Conservation (phyloP, 2,888 invertebrate genomes). For the Gerris lacustris region DNA sequence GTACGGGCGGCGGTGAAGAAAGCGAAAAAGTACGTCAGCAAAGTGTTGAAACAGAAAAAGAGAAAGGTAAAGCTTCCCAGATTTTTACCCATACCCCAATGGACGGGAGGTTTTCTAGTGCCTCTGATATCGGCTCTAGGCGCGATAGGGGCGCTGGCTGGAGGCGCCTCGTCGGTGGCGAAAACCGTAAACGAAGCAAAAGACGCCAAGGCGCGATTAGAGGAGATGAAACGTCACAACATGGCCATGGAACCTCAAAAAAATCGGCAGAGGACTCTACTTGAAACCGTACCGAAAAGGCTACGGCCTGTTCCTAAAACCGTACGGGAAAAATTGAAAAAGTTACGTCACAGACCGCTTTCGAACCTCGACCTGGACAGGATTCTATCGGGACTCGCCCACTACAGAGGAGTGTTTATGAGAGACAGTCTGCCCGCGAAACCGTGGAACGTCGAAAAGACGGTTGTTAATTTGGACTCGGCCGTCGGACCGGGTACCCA, state of each 20-base stretch:
- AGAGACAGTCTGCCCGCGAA: slow-evolving; percentile 34
- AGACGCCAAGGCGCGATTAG: background rate
- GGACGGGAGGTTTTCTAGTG: no score
- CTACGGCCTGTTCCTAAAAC: background rate
- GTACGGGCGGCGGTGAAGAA: no score
- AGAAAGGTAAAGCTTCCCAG: no score
- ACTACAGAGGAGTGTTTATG: slow-evolving; percentile 35
- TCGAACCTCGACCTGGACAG: slow-evolving; percentile 27
- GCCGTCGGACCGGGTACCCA: slow-evolving; percentile 32
- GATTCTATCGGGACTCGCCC: slow-evolving; percentile 29
- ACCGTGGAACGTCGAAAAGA: slow-evolving; percentile 30
- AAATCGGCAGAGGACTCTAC: slow-evolving; percentile 18
- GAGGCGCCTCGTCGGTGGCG: no score
- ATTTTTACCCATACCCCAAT: no score
- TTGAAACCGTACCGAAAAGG: slow-evolving; percentile 11
- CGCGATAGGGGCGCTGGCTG: no score
- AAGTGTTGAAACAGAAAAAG: no score
- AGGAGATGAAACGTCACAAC: background rate
- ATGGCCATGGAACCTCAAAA: background rate
- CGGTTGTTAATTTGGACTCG: slow-evolving; percentile 33
- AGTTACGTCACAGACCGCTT: slow-evolving; percentile 10
- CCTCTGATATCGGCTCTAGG: no score
- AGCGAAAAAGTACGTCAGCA: no score
- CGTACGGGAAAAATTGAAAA: slow-evolving; percentile 8
- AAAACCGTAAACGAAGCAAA: background rate